Evolutionary conservation across 2,113 vertebrate genomes (phyloP).

Genomic region (Nothobranchius furzeri): DNA sequence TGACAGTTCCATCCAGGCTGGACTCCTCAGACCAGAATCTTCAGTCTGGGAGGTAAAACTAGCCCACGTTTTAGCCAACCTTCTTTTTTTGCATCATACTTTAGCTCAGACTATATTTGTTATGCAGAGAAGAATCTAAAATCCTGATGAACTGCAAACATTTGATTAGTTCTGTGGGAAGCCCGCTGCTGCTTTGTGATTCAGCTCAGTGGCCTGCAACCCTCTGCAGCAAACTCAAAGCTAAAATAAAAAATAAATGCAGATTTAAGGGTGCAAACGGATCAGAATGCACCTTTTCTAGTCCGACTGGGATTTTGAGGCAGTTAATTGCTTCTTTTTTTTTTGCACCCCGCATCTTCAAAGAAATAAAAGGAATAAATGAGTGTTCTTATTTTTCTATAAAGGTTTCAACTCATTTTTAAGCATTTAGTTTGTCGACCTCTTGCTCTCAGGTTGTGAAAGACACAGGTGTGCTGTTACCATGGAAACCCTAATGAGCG

Average conservation of each 20-base stretch:
- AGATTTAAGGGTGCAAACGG: too few species aligned
- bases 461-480: not conserved
- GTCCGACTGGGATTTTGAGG: too few species aligned
- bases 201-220: constrained; percentile 50
- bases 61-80: too few species aligned
- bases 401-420: too few species aligned
- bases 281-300: too few species aligned
- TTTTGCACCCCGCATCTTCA: too few species aligned
- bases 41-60: constrained; percentile 32
- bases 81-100: not conserved
- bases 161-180: constrained; percentile 8
- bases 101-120: constrained; percentile 1
- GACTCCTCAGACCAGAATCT: constrained; percentile 31
- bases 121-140: not conserved
- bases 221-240: constrained; percentile 38
- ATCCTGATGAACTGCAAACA: constrained; percentile 21
- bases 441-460: too few species aligned
- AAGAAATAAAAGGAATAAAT: too few species aligned
- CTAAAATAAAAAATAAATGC: not conserved
- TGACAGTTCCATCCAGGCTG: constrained; percentile 44
- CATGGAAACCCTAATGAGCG: not conserved
- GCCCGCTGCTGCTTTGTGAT: constrained; percentile 53
- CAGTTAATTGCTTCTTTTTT: too few species aligned
- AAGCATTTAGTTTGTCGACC: too few species aligned
- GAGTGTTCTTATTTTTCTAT: too few species aligned